Evolutionary conservation across 2,797 vertebrate species (phyloP), one percentile per base, ranked within the genome.

Genomic region (Danio albolineatus): DNA sequence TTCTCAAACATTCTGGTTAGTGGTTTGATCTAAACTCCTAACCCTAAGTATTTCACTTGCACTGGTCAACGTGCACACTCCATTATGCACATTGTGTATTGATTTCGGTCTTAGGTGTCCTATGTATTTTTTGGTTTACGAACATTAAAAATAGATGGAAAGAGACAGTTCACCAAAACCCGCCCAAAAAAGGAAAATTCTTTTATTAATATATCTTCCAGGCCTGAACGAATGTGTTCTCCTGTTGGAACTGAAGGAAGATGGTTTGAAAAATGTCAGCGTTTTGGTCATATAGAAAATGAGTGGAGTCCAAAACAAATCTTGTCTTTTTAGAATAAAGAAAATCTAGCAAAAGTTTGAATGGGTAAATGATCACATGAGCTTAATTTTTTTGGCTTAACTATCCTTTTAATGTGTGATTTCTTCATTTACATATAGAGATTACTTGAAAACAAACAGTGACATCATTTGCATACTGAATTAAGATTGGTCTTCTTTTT

Each of bases 1-100:
- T 54, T 17, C 16, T 72, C 49, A 79, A 73, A 73, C n/a, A 56
- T 72, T 64, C n/a, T 65, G 49, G 49, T 92, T 91, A 83, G 67
- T 69, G 49, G 16, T 79, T 79, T 73, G 44, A 43, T 69, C 46
- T 53, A 16, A 78, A 71, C 56, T 17, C 56, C 43, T 71, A 71
- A 78, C 66, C 57, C 44, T 71, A 71, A 70, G 36, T 48, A 43
- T 70, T 81, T 83, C 78, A 51, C 17, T 17, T 14, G 7, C 17
- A 54, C 17, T 49, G 60, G 36, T 62, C 38, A 62, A 51, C 13
- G 7, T 48, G 13, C 43, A 43, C n/a, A 43, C 57, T 5, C 28
- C 36, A 6, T 61, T 21, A 0, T 38, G 10, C 7, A 41, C 17
- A 19, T 17, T 7, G 17, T 74, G 44, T 49, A 57, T 9, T 17